Evolutionary conservation across 2,113 vertebrate genomes (phyloP).

Genomic region (Stegastes partitus): DNA sequence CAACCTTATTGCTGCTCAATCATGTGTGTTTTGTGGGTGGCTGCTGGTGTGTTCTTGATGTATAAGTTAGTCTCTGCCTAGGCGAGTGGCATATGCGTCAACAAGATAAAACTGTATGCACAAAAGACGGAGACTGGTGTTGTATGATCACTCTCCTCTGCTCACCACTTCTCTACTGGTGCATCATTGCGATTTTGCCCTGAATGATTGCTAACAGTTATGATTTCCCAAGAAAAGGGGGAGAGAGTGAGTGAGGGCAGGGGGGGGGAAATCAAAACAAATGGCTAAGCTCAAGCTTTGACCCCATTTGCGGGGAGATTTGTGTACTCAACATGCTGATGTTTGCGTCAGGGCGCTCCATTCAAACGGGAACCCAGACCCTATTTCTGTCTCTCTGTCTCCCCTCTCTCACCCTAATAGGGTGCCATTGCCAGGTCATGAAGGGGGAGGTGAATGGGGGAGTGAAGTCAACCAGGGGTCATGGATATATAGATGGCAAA

Average conservation of each 20-base stretch:
- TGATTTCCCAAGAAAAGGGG: constrained; percentile 58
- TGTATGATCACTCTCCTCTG: constrained; percentile 36
- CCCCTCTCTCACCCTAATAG: constrained; percentile 72
- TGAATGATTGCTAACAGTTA: constrained; percentile 64
- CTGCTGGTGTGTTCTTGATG: constrained; percentile 18
- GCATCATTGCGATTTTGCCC: constrained; percentile 63
- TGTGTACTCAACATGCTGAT: constrained; percentile 72
- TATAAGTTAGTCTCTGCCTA: constrained; percentile 11
- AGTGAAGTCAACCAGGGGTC: constrained; percentile 85
- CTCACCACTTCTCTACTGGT: constrained; percentile 12
- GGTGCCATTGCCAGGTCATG: constrained; percentile 85
- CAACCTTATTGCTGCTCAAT: constrained; percentile 23
- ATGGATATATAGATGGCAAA: constrained; percentile 84
- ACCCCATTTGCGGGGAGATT: constrained; percentile 79
- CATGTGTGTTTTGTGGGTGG: background rate
- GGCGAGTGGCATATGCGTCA: constrained; percentile 23
- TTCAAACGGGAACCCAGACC: constrained; percentile 78
- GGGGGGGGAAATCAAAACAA: constrained; percentile 73
- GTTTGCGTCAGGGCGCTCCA: constrained; percentile 74
- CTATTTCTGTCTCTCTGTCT: constrained; percentile 65
- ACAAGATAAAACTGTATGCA: constrained; percentile 25
- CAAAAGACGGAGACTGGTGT: constrained; percentile 7
- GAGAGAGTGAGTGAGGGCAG: constrained; percentile 23
- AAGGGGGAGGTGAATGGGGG: constrained; percentile 76
- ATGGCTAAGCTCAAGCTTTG: constrained; percentile 77